phyloP scores from a whole-genome alignment of 2,113 vertebrate genomes.

The Aptenodytes forsteri region DNA sequence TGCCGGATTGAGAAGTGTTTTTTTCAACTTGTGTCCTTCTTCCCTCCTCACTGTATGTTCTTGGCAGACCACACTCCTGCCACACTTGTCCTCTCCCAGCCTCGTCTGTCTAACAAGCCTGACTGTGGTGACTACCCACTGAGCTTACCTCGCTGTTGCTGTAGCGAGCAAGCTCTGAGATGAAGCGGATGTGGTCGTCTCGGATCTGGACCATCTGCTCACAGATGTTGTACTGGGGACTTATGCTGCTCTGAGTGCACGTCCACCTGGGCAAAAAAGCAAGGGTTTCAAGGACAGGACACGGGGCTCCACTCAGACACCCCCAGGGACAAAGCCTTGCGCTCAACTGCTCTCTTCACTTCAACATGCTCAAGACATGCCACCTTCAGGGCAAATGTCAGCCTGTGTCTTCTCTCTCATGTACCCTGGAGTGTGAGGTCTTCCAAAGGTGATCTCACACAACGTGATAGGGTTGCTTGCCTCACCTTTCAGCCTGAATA shows the following conservation, averaged over 20 bases:
- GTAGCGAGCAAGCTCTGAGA: slow-evolving; percentile 97
- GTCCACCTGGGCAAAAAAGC: slow-evolving; percentile 88
- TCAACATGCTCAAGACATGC: not conserved
- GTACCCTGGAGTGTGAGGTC: not conserved
- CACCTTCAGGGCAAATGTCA: not conserved
- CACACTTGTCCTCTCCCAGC: not conserved
- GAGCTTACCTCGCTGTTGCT: slow-evolving; percentile 93
- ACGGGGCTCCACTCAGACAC: not conserved
- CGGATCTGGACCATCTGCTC: slow-evolving; percentile 99
- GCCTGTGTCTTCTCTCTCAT: not conserved
- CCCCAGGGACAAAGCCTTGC: not conserved
- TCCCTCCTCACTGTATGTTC: not conserved
- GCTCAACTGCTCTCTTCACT: not conserved
- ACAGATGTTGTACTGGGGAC: slow-evolving; percentile 98
- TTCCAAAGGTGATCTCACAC: not conserved
- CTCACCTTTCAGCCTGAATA: not conserved
- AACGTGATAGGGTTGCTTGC: not conserved
- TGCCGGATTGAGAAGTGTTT: not conserved
- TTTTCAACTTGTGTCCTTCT: not conserved
- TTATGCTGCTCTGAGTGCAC: slow-evolving; percentile 97
- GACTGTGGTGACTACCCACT: not conserved
- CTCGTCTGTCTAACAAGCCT: accelerated
- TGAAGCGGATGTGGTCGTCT: slow-evolving; percentile 99
- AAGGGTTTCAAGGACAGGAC: not conserved
- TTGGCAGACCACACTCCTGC: not conserved